Conservation (phyloP, 2,888 invertebrate species). For the Chironomus tentans region DNA sequence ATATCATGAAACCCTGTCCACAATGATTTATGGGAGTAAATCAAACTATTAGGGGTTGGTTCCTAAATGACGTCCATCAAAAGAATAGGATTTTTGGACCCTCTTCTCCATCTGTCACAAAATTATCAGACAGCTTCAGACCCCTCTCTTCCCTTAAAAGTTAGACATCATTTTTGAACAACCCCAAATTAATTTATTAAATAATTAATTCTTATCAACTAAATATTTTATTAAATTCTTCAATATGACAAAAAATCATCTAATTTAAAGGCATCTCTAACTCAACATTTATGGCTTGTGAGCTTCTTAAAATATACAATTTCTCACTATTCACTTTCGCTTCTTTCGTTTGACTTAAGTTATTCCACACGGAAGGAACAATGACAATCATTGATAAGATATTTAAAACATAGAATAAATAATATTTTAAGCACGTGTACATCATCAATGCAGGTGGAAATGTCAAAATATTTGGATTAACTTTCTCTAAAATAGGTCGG, state of each 20-base stretch:
- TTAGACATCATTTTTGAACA: too few species aligned
- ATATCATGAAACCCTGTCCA: too few species aligned
- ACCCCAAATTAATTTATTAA: too few species aligned
- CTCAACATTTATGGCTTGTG: neutral
- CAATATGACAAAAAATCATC: neutral
- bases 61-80: too few species aligned
- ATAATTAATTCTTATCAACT: neutral
- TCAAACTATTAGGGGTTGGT: too few species aligned
- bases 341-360: neutral
- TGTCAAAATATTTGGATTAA: neutral
- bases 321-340: neutral
- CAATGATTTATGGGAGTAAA: too few species aligned
- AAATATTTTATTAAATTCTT: neutral
- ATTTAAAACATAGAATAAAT: neutral
- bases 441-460: slow-evolving; percentile 7
- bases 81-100: too few species aligned
- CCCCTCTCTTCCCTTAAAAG: too few species aligned
- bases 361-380: neutral
- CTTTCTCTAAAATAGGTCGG: slow-evolving; percentile 4
- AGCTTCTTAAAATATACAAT: neutral
- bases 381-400: neutral
- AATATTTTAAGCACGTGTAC: neutral
- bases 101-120: too few species aligned
- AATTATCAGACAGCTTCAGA: too few species aligned
- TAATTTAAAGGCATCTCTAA: too few species aligned